Percentiles rank a stretch among this genome's conserved stretches.
These are phyloP conservation scores for Microtus oregoni DNA, from an alignment of 2,113 vertebrate species.

Conservation along the genomic window DNA sequence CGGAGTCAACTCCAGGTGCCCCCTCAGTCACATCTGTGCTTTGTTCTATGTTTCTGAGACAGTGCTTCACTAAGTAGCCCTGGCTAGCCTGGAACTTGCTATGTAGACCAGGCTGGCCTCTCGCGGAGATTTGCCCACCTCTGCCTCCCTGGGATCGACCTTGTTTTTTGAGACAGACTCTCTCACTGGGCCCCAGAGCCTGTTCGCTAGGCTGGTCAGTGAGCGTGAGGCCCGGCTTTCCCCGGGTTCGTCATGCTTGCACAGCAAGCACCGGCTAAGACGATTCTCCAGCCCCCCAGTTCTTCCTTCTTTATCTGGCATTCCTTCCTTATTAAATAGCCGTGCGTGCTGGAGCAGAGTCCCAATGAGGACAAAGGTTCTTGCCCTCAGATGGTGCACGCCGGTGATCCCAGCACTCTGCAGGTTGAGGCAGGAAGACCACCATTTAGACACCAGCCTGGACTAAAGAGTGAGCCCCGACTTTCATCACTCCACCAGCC, in stretches of 20 bases:
- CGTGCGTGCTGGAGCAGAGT: neutral
- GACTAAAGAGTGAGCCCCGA: neutral
- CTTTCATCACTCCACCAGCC: neutral
- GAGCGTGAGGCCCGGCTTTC: neutral
- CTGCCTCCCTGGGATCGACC: neutral
- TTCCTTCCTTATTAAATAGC: neutral
- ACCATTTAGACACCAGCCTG: neutral
- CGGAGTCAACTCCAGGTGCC: neutral
- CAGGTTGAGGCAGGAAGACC: neutral
- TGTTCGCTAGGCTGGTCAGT: neutral
- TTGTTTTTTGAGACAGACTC: neutral
- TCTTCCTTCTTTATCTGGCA: neutral
- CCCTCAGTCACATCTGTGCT: neutral
- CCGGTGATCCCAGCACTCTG: neutral
- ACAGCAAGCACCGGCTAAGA: neutral
- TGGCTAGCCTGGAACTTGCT: neutral
- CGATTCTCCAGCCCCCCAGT: neutral
- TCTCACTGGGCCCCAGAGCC: neutral
- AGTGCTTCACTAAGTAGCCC: neutral
- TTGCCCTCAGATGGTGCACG: too few species aligned
- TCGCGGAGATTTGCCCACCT: neutral
- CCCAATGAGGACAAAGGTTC: neutral
- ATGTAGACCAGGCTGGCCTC: neutral
- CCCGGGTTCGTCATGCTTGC: accelerated
- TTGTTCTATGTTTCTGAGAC: neutral